Base-by-base conservation (phyloP, 2,797 vertebrate species). In the Eospalax fontanierii region DNA sequence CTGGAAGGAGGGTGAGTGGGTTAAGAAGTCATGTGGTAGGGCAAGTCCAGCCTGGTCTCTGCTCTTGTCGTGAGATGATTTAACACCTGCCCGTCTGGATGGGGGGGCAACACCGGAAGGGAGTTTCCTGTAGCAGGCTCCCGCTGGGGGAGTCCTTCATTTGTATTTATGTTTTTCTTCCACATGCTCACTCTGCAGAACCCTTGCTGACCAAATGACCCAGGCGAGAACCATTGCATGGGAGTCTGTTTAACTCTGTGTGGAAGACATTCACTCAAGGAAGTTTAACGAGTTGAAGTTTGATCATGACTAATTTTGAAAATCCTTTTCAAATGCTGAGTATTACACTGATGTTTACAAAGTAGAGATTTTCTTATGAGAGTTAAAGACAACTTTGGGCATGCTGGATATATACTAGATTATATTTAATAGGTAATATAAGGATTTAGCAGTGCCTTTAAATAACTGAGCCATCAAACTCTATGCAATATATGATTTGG, bases 401-500 rank as follows among this genome's bases (percentile, higher is more conserved):
- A 74, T 15, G 50, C 81, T 54, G 73, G 11, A 35, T 1, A 1
- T 24, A 54, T 33, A n/a, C 40, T 61, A 61, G 74, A 94, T 16
- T 87, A 66, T 14, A 70, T 89, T 94, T 92, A 66, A 28, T 90
- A 9, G 33, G 40, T 35, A 76, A 92, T 30, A 63, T 79, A 89
- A 80, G n/a, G 9, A 24, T 82, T 70, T 71, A 70, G 63, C 30
- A 3, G 12, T 33, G 61, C 1, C 24, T 95, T 94, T 84, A 91
- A 81, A 65, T 87, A 90, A 93, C 7, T 65, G 26, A 80, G 18
- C 43, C 79, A 79, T 75, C 63, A 73, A 94, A 66, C 79, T 87
- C 75, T 89, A 35, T 54, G 10, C 46, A 78, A 66, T 40, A 66
- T 38, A 68, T 54, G 75, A 54, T 6, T 54, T 89, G 19, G 40